A percentile compares a stretch with the other conserved stretches of the same genome.
These are phyloP conservation scores for Holothuria scabra DNA, from an alignment of 53 echinoderm and acorn worm species.

Conservation along the genomic window DNA sequence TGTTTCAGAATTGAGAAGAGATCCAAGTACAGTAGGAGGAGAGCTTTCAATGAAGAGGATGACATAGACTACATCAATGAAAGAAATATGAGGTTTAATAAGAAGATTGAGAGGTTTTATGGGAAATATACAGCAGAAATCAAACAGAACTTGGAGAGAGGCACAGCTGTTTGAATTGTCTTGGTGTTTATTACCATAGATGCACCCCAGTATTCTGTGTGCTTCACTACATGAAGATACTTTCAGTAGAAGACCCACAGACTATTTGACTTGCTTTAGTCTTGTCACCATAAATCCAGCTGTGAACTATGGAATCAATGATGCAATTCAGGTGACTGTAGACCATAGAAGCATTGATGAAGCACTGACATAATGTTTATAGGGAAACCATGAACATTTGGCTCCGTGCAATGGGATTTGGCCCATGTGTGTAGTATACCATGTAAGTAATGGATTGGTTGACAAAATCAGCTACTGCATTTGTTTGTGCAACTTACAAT, in stretches of 20 bases:
- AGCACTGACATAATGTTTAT: too few relatives aligned
- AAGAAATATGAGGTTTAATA: conserved; percentile 97
- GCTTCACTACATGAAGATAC: not conserved
- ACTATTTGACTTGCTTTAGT: not conserved
- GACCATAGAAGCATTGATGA: not conserved
- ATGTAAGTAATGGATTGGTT: too few relatives aligned
- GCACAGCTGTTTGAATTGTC: conserved; percentile 80
- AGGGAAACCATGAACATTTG: too few relatives aligned
- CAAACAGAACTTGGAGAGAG: conserved; percentile 96
- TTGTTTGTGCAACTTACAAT: too few relatives aligned
- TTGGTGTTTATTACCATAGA: not conserved
- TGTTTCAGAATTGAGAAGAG: conserved; percentile 82
- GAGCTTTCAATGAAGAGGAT: conserved; percentile 95
- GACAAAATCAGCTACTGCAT: too few relatives aligned
- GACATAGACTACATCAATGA: conserved; percentile 99
- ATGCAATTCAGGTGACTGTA: too few relatives aligned
- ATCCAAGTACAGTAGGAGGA: conserved; percentile 88
- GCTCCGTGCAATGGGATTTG: too few relatives aligned
- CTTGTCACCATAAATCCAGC: too few relatives aligned
- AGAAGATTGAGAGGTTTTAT: conserved; percentile 96
- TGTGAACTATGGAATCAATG: not conserved
- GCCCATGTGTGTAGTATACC: too few relatives aligned
- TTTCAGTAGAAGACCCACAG: not conserved
- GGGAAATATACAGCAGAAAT: conserved; percentile 98
- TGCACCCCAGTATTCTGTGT: not conserved